phyloP scores from a whole-genome alignment of 2,797 vertebrate species.

The Taenioides sp. region DNA sequence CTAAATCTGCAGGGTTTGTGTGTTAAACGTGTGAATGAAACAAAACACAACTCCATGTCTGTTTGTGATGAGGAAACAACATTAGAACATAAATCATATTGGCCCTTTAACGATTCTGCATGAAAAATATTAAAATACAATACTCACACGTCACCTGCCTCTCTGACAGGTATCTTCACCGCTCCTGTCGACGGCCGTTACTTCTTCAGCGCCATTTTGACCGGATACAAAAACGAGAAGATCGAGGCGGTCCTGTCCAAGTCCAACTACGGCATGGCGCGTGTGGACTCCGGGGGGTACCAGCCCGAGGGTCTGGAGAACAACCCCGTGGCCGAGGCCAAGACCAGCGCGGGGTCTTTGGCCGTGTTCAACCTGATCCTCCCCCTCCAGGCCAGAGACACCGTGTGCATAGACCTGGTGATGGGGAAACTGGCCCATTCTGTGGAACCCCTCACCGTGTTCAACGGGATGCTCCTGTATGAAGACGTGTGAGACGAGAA shows the following conservation, averaged over 20 bases:
- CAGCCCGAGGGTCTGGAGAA: constrained; percentile 93
- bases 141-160: too few species aligned
- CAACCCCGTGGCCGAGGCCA: constrained; percentile 85
- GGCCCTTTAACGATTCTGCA: too few species aligned
- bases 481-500: constrained; percentile 60
- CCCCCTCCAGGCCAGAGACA: constrained; percentile 83
- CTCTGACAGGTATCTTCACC: constrained; percentile 84
- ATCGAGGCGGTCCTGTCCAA: constrained; percentile 92
- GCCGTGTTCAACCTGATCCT: constrained; percentile 91
- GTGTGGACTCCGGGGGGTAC: constrained; percentile 90
- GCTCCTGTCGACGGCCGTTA: constrained; percentile 87
- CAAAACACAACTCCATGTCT: too few species aligned
- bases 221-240: constrained; percentile 86
- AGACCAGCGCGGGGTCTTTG: constrained; percentile 82
- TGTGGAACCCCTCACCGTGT: constrained; percentile 89
- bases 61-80: too few species aligned
- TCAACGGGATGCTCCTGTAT: constrained; percentile 89
- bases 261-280: constrained; percentile 89
- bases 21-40: too few species aligned
- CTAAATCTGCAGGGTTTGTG: too few species aligned
- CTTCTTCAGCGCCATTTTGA: constrained; percentile 89
- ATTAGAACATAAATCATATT: too few species aligned
- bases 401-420: constrained; percentile 91
- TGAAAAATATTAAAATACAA: too few species aligned
- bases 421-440: constrained; percentile 91